Conservation (phyloP, 2,113 vertebrate species). For the Chroicocephalus ridibundus region DNA sequence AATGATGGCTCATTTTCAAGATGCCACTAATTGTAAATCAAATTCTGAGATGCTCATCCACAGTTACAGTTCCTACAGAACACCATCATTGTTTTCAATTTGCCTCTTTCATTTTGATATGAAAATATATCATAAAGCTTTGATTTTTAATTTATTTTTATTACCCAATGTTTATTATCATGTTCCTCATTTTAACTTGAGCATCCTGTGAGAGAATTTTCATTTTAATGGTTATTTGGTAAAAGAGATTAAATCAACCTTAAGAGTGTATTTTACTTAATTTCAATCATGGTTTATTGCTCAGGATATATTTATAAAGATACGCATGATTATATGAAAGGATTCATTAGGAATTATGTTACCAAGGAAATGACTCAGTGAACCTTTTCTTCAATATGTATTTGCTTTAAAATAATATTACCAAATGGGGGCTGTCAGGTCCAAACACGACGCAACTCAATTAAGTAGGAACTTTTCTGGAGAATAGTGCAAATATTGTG, state of each 20-base stretch:
- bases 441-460: not conserved
- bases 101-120: slow-evolving; percentile 42
- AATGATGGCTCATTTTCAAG: slow-evolving; percentile 52
- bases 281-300: slow-evolving; percentile 43
- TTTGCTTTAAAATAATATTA: not conserved
- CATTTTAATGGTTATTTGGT: slow-evolving; percentile 24
- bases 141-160: slow-evolving; percentile 66
- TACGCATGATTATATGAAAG: not conserved
- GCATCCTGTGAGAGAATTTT: slow-evolving; percentile 15
- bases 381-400: not conserved
- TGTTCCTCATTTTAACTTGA: slow-evolving; percentile 30
- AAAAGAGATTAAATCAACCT: slow-evolving; percentile 45
- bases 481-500: not conserved
- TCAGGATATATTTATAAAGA: not conserved
- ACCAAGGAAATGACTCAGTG: not conserved
- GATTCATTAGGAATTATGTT: slow-evolving; percentile 15
- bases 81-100: slow-evolving; percentile 57
- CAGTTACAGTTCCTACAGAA: not conserved
- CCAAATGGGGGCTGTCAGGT: not conserved
- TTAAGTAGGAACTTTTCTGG: not conserved
- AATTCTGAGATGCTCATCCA: not conserved
- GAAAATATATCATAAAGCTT: slow-evolving; percentile 28
- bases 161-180: slow-evolving; percentile 37
- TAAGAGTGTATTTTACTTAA: slow-evolving; percentile 54
- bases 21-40: slow-evolving; percentile 67